phyloP scores from a whole-genome alignment of 1,140 invertebrate genomes.

The Marisa cornuarietis region DNA sequence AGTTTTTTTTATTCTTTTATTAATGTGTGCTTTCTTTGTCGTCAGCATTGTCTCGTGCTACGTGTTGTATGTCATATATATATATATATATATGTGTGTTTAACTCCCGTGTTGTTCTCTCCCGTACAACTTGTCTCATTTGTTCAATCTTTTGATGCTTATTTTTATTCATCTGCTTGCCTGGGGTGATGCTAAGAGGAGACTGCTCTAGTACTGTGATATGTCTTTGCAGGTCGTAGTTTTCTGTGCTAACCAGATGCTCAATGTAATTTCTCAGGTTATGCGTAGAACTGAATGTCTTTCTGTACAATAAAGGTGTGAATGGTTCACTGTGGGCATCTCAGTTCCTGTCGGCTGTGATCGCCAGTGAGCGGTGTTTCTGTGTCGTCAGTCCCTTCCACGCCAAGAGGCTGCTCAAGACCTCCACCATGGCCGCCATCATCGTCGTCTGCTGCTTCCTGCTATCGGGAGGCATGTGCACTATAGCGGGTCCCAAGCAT shows the following conservation, averaged over 20 bases:
- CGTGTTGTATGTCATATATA: no score
- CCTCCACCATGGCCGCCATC: slow-evolving; percentile 4
- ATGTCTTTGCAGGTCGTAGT: no score
- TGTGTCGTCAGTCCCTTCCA: slow-evolving; percentile 19
- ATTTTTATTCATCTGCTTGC: background rate
- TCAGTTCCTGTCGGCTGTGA: slow-evolving; percentile 10
- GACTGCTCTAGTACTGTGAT: no score
- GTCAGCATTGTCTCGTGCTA: no score
- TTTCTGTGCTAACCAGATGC: no score
- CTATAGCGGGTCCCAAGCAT: background rate
- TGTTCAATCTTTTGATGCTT: no score
- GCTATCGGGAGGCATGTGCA: background rate
- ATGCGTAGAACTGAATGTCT: no score
- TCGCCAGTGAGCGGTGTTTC: slow-evolving; percentile 18
- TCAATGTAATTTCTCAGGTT: no score
- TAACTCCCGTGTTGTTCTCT: no score
- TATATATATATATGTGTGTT: no score
- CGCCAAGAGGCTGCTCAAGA: slow-evolving; percentile 6
- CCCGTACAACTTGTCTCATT: no score
- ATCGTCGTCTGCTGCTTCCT: background rate
- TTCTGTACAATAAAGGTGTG: background rate
- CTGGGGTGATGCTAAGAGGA: no score
- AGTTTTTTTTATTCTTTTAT: background rate
- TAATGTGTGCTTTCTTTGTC: background rate
- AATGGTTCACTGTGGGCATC: background rate